Percentiles rank a stretch among this genome's conserved stretches.
Conservation (phyloP, 1,140 invertebrate genomes). For the Pachyrhynchus sulphureomaculatus region DNA sequence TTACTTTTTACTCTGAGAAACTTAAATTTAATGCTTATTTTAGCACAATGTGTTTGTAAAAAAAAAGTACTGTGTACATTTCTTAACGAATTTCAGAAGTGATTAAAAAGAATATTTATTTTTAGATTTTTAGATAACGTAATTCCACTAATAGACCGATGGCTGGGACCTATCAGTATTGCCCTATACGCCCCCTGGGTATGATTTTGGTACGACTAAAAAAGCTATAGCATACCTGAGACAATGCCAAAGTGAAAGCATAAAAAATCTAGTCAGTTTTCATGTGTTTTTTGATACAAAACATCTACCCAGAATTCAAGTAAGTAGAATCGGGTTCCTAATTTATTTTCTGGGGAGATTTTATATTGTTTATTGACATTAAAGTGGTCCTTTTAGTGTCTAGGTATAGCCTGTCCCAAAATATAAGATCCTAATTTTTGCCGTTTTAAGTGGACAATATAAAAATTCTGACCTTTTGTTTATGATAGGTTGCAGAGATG, state of each 20-base stretch:
- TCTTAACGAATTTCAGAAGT: no score
- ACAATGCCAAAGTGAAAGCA: conserved; percentile 54
- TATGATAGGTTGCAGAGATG: no score
- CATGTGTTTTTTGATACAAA: conserved; percentile 66
- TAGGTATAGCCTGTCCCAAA: no score
- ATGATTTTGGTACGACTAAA: conserved; percentile 61
- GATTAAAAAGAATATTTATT: not conserved
- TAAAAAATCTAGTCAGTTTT: conserved; percentile 63
- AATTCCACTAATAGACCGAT: conserved; percentile 38
- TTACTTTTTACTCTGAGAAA: no score
- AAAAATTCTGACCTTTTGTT: no score
- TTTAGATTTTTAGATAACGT: conserved; percentile 46
- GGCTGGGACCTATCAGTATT: conserved; percentile 67
- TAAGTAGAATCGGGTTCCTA: not conserved
- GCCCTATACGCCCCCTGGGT: conserved; percentile 69
- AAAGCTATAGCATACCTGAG: conserved; percentile 61
- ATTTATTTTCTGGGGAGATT: not conserved
- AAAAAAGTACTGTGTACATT: no score
- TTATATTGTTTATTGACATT: not conserved
- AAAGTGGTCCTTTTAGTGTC: no score
- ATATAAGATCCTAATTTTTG: no score
- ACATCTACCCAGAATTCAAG: conserved; percentile 57
- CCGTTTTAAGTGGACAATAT: no score
- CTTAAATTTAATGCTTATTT: no score
- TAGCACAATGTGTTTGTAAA: no score